A percentile compares a stretch with the other conserved stretches of the same genome.
Evolutionary conservation across 2,113 vertebrate genomes (phyloP).

Genomic region (Capra hircus): DNA sequence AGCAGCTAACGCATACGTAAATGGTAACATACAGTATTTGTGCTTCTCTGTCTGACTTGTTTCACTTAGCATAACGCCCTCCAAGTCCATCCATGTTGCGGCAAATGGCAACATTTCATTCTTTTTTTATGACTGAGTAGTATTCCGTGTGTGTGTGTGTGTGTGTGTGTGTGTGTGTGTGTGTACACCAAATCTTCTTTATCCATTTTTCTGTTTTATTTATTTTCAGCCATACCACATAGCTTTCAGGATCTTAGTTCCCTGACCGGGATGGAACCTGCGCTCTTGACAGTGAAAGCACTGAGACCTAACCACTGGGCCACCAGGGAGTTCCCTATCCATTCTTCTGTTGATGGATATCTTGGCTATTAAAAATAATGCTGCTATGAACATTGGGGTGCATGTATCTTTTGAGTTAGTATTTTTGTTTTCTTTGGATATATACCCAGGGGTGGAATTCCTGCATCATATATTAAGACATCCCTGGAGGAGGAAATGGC

Average conservation of each 20-base stretch:
- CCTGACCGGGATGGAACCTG: background rate
- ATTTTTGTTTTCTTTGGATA: background rate
- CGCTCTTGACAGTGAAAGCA: background rate
- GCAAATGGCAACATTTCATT: background rate
- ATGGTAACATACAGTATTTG: background rate
- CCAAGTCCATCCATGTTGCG: background rate
- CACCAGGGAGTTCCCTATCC: background rate
- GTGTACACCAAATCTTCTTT: background rate
- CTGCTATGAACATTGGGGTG: background rate
- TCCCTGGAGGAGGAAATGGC: background rate
- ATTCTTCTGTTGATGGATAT: background rate
- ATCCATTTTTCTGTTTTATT: background rate
- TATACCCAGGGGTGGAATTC: background rate
- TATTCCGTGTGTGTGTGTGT: background rate
- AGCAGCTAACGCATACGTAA: background rate
- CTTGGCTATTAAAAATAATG: background rate
- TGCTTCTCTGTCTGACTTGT: background rate
- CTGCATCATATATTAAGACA: background rate
- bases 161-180: background rate
- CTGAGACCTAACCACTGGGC: background rate
- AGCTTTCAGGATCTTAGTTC: background rate
- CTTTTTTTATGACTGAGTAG: background rate
- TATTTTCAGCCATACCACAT: background rate
- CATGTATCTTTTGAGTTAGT: background rate
- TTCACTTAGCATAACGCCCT: background rate